A percentile compares a stretch with the other conserved stretches of the same genome.
Evolutionary conservation across 2,113 vertebrate genomes (phyloP).

Genomic region (Thryonomys swinderianus): DNA sequence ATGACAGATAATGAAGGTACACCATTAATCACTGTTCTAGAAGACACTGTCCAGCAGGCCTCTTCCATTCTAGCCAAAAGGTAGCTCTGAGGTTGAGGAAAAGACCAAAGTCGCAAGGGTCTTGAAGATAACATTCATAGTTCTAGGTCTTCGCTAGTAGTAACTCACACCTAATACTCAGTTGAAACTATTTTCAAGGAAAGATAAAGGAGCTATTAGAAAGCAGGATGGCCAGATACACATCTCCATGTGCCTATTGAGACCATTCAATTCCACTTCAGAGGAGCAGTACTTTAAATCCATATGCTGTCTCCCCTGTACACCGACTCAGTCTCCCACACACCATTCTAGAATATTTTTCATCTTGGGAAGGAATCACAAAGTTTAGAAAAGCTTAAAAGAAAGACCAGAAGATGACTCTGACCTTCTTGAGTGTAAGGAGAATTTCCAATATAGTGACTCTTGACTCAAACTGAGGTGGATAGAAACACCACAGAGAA

Average conservation of each 20-base stretch:
- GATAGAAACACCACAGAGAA: neutral
- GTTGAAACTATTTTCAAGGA: neutral
- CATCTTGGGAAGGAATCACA: neutral
- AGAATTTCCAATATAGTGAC: neutral
- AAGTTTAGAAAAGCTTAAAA: neutral
- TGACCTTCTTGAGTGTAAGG: neutral
- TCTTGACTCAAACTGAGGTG: neutral
- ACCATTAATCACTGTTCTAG: conserved; percentile 77
- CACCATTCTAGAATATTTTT: conserved; percentile 2
- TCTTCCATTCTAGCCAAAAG: conserved; percentile 38
- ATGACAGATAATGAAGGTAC: conserved; percentile 63
- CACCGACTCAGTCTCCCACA: neutral
- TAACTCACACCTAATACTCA: neutral
- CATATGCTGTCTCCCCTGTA: neutral
- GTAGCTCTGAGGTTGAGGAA: neutral
- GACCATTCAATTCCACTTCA: neutral
- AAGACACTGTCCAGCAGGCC: conserved; percentile 5
- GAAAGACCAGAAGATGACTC: neutral
- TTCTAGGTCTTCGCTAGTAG: neutral
- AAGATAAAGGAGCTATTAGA: neutral
- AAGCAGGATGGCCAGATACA: neutral
- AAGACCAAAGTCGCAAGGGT: neutral
- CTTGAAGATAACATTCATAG: neutral
- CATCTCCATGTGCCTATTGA: neutral
- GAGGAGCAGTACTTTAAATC: neutral